phyloP scores from a whole-genome alignment of 35 echinoderm and acorn worm species.

The Ophiothrix spiculata region DNA sequence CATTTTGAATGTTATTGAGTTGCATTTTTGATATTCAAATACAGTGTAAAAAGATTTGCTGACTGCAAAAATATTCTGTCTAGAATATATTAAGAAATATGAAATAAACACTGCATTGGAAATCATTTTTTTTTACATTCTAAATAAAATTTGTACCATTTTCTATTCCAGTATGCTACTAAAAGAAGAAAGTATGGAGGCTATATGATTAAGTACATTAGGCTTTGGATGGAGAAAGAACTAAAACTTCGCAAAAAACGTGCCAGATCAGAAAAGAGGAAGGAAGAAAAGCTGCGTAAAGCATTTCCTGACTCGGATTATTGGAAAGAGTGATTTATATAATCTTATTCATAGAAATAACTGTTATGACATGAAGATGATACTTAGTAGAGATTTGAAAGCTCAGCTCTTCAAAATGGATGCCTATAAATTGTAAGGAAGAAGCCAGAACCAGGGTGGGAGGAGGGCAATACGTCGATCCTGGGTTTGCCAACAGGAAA shows the following conservation, averaged over 20 bases:
- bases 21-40: background rate
- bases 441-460: background rate
- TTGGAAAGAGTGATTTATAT: slow-evolving; percentile 64
- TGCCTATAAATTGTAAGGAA: background rate
- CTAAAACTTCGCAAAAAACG: slow-evolving; percentile 31
- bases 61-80: background rate
- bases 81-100: background rate
- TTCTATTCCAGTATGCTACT: slow-evolving; percentile 31
- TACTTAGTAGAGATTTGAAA: background rate
- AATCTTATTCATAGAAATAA: too few species aligned
- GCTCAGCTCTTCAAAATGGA: too few species aligned
- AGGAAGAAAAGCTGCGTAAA: slow-evolving; percentile 46
- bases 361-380: background rate
- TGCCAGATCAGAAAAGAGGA: slow-evolving; percentile 19
- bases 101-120: background rate
- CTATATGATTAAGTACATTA: slow-evolving; percentile 34
- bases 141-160: too few species aligned
- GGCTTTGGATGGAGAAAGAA: slow-evolving; percentile 54
- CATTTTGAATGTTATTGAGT: background rate
- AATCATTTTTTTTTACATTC: background rate
- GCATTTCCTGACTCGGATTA: slow-evolving; percentile 71
- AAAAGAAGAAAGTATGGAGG: slow-evolving; percentile 42
- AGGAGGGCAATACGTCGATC: background rate
- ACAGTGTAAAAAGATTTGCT: background rate
- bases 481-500: background rate